Conservation (phyloP, 2,113 vertebrate species). For the Tylochromis polylepis region DNA sequence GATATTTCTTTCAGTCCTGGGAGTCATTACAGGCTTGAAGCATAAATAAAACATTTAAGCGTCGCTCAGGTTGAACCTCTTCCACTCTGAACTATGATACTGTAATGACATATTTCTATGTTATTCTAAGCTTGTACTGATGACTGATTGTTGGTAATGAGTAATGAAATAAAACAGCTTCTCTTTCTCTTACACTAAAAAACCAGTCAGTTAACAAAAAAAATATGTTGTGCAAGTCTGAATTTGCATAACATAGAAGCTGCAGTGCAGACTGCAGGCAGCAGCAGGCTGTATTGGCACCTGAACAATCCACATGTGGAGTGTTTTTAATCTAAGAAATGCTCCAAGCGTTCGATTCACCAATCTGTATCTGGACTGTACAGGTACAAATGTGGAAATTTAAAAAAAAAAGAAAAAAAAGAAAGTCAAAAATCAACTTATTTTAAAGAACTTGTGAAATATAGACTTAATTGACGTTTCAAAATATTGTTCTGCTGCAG, state of each 20-base stretch:
- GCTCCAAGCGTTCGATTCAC: not conserved
- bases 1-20: not conserved
- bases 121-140: not conserved
- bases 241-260: not conserved
- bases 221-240: too few species aligned
- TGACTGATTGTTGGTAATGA: not conserved
- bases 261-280: not conserved
- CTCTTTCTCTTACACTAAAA: too few species aligned
- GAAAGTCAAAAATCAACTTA: not conserved
- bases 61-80: too few species aligned
- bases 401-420: too few species aligned
- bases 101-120: not conserved
- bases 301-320: not conserved
- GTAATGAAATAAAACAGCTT: too few species aligned
- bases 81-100: too few species aligned
- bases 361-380: not conserved
- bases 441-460: not conserved
- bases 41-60: too few species aligned
- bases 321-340: not conserved
- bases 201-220: too few species aligned
- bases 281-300: not conserved
- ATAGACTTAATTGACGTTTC: rapidly evolving
- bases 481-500: not conserved
- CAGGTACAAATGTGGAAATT: not conserved
- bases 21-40: not conserved